Base-by-base conservation (phyloP, 2,888 invertebrate species). In the Drosophila robusta region DNA sequence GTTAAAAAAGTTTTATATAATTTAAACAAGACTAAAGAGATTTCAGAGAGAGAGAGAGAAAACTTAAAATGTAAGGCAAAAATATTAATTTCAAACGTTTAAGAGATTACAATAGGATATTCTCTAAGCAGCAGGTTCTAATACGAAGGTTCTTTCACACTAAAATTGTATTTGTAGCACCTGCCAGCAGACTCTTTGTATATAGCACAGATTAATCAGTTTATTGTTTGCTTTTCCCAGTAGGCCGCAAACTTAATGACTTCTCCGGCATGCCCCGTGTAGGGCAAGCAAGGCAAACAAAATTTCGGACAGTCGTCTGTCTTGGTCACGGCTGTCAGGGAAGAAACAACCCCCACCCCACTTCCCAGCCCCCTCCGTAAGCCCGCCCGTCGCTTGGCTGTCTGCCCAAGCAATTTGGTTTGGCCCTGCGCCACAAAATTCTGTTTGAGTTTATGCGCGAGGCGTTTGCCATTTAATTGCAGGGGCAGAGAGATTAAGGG, bases 391-490 rank as follows among this genome's bases (percentile, higher is more conserved):
- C 72, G 69, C 61, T 79, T 83, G 80, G 72, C 70, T 62, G 54
- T 34, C 70, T 75, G 81, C 82, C 80, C 80, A 80, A 66, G 57
- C 50, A 68, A 81, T 79, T 76, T 70, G 56, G 63, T 44, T 56
- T 61, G 47, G 62, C 66, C 45, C 29, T 56, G 50, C 34, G 76
- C 65, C 67, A 64, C 58, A 47, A 65, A 60, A 60, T 78, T 69
- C 65, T 80, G 64, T 81, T 81, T 83, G 78, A 70, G 64, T 74
- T 84, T 65, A 50, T 57, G 58, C 61, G 58, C 82, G 65, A 80
- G 87, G 84, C 81, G 77, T 81, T 83, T 71, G 78, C 70, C 69
- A 74, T 83, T 83, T 83, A 81, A 83, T 83, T 87, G 77, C 87
- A 2, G 51, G 36, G 22, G 26, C 34, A 24, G 16, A 41, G 66